A percentile compares a stretch with the other conserved stretches of the same genome.
phyloP scores from a whole-genome alignment of 2,113 vertebrate species.

The Mohoua ochrocephala region DNA sequence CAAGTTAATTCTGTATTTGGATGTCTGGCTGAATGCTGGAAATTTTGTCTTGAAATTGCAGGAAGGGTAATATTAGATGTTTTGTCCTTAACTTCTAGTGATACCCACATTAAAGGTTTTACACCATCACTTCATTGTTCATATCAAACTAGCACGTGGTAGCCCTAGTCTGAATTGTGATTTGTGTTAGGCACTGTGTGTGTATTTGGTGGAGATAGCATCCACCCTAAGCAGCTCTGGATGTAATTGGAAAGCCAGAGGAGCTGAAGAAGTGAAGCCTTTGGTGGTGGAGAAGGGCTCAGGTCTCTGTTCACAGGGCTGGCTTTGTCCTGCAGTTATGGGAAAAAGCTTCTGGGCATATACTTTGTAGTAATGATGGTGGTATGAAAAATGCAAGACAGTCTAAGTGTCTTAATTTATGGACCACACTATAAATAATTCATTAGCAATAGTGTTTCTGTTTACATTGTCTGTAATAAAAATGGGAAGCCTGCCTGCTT shows the following conservation, averaged over 20 bases:
- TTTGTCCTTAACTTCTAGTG: background rate
- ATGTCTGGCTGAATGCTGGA: background rate
- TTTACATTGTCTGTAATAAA: background rate
- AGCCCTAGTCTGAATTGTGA: background rate
- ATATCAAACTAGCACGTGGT: background rate
- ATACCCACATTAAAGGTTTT: background rate
- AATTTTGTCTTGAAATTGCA: background rate
- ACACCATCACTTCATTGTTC: background rate
- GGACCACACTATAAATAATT: background rate
- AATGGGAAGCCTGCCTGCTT: background rate
- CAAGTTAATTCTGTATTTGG: background rate
- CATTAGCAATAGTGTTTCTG: background rate
- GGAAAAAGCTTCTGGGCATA: constrained; percentile 5
- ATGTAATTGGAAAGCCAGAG: background rate
- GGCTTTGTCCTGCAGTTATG: background rate
- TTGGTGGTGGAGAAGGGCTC: background rate
- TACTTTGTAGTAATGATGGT: background rate
- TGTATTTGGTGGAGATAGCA: background rate
- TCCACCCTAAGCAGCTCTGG: background rate
- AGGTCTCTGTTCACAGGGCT: background rate
- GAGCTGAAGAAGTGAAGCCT: background rate
- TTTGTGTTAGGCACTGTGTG: background rate
- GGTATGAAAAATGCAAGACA: background rate
- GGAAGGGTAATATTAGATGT: background rate
- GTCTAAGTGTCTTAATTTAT: constrained; percentile 13